Evolutionary conservation across 2,797 vertebrate genomes (phyloP).

Genomic region (Gastrophryne carolinensis): DNA sequence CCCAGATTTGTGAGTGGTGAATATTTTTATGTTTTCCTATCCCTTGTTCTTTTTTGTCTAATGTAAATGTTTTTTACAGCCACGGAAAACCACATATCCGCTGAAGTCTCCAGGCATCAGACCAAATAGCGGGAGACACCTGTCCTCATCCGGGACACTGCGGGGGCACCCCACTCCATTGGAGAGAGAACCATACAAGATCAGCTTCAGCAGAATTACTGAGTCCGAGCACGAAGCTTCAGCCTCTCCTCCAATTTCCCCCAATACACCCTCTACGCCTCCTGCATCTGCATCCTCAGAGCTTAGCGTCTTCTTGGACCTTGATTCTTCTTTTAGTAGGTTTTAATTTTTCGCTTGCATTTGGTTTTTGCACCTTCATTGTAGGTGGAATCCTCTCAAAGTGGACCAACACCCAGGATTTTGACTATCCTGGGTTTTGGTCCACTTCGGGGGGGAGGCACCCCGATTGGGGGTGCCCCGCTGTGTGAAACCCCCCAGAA

Average conservation of each 20-base stretch:
- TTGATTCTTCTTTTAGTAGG: constrained; percentile 80
- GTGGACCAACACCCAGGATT: too few relatives aligned
- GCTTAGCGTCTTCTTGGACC: constrained; percentile 85
- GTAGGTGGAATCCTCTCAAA: too few relatives aligned
- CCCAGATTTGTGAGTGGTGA: constrained; percentile 86
- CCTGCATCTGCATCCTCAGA: constrained; percentile 89
- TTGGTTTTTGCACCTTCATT: background rate
- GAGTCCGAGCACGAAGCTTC: constrained; percentile 83
- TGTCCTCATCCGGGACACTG: constrained; percentile 82
- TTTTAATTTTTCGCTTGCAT: background rate
- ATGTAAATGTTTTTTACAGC: constrained; percentile 71
- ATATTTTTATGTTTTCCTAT: background rate
- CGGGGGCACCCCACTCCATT: constrained; percentile 87
- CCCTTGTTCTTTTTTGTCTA: too few relatives aligned
- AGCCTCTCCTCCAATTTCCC: constrained; percentile 85
- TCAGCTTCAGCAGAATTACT: constrained; percentile 90
- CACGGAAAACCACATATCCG: constrained; percentile 85
- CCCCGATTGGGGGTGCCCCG: too few relatives aligned
- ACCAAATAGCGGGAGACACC: constrained; percentile 81
- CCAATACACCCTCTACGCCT: constrained; percentile 86
- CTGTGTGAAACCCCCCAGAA: too few relatives aligned
- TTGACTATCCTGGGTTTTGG: too few relatives aligned
- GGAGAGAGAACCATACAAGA: constrained; percentile 92
- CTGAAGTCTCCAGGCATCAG: constrained; percentile 94
- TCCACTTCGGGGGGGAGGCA: too few relatives aligned